Percentiles rank a stretch among this genome's conserved stretches.
Evolutionary conservation across 2,888 invertebrate genomes (phyloP).

Genomic region (Caenorhabditis sinica): DNA sequence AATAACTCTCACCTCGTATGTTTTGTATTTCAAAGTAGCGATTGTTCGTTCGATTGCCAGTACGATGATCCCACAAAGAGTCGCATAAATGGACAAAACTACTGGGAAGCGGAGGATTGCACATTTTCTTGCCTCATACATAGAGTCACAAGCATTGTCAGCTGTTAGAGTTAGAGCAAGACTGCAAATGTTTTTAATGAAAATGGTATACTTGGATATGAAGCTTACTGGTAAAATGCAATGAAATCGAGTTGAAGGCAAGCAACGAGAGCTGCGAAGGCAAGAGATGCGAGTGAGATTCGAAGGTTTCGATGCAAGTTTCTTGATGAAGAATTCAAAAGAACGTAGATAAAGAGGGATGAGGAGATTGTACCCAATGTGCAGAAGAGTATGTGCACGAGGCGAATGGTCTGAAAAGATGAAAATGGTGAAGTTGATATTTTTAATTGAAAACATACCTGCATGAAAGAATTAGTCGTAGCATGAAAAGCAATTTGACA

Average conservation of each 20-base stretch:
- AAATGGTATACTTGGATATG: neutral
- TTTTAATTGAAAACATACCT: conserved; percentile 46
- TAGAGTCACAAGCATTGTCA: conserved; percentile 64
- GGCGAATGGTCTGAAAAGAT: conserved; percentile 71
- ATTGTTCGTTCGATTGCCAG: conserved; percentile 73
- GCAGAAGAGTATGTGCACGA: conserved; percentile 71
- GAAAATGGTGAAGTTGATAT: neutral
- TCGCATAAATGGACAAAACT: conserved; percentile 73
- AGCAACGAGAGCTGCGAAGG: conserved; percentile 70
- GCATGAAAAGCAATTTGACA: conserved; percentile 69
- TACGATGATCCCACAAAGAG: conserved; percentile 72
- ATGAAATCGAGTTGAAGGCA: conserved; percentile 71
- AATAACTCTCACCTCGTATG: conserved; percentile 64
- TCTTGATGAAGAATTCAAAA: conserved; percentile 63
- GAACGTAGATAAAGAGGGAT: conserved; percentile 71
- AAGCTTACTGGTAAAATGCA: conserved; percentile 69
- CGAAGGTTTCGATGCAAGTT: conserved; percentile 73
- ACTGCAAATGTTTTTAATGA: conserved; percentile 40
- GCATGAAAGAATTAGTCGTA: conserved; percentile 69
- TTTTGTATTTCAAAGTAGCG: conserved; percentile 71
- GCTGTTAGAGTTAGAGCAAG: conserved; percentile 55
- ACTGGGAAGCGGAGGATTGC: conserved; percentile 68
- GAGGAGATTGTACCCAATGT: conserved; percentile 67
- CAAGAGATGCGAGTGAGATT: conserved; percentile 69
- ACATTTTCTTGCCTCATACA: conserved; percentile 65